Percentiles rank a stretch among this genome's conserved stretches.
Conservation (phyloP, 2,888 invertebrate genomes). For the Agriopis leucophaearia region DNA sequence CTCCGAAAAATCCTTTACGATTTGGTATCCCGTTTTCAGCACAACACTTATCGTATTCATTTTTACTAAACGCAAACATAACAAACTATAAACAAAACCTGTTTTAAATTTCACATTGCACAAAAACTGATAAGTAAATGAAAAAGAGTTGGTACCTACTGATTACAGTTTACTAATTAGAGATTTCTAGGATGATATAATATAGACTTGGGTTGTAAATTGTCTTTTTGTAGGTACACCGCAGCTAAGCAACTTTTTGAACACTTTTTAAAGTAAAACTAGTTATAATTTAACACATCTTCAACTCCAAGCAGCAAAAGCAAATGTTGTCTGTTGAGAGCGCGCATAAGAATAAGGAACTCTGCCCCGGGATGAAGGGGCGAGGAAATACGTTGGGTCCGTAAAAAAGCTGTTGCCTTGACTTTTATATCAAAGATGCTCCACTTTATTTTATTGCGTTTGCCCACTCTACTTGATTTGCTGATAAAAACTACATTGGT, state of each 20-base stretch:
- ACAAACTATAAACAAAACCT: constrained; percentile 11
- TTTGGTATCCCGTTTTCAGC: constrained; percentile 79
- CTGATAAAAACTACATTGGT: too few relatives aligned
- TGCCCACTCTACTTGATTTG: background rate
- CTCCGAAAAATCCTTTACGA: constrained; percentile 79
- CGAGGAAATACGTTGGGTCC: constrained; percentile 78
- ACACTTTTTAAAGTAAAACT: background rate
- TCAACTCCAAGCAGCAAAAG: constrained; percentile 47
- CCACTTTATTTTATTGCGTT: constrained; percentile 60
- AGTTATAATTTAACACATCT: background rate
- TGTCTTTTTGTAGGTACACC: too few relatives aligned
- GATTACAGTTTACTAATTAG: too few relatives aligned
- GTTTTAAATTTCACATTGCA: constrained; percentile 14
- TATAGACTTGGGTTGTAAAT: too few relatives aligned
- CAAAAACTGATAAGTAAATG: background rate
- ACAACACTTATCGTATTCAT: constrained; percentile 79
- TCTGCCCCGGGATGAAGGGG: constrained; percentile 61
- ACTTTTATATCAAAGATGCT: constrained; percentile 69
- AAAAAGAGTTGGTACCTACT: background rate
- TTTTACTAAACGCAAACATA: constrained; percentile 39
- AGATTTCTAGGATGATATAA: too few relatives aligned
- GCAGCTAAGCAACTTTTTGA: background rate
- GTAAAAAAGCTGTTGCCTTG: constrained; percentile 81
- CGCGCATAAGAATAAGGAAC: constrained; percentile 79
- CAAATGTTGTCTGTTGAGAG: constrained; percentile 72